A percentile compares a stretch with the other conserved stretches of the same genome.
Conservation (phyloP, 1,140 invertebrate species). For the Aphelenchoides avenae region DNA sequence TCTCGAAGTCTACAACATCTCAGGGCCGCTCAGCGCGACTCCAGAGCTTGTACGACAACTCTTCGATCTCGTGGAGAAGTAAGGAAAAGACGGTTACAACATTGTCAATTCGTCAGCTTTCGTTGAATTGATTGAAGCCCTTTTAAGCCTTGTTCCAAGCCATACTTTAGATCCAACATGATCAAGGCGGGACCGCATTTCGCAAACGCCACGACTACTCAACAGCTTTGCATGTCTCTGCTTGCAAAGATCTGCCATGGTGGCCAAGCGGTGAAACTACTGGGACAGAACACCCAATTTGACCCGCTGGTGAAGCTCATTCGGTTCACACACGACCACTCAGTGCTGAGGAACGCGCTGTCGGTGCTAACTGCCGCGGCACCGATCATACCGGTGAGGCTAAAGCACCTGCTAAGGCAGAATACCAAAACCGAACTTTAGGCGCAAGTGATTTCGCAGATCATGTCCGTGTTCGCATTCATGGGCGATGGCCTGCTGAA, state of each 20-base stretch:
- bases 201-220: background rate
- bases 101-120: background rate
- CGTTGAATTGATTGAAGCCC: background rate
- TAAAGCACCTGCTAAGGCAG: slow-evolving; percentile 5
- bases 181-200: slow-evolving; percentile 1
- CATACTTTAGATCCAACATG: slow-evolving; percentile 17
- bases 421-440: slow-evolving; percentile 2
- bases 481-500: slow-evolving; percentile 34
- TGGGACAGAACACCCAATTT: slow-evolving; percentile 14
- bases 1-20: slow-evolving; percentile 19
- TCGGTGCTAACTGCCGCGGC: slow-evolving; percentile 27
- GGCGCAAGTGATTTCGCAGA: slow-evolving; percentile 19
- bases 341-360: slow-evolving; percentile 30
- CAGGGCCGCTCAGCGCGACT: slow-evolving; percentile 2
- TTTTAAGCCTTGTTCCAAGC: slow-evolving; percentile 6
- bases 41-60: slow-evolving; percentile 9
- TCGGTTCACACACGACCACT: slow-evolving; percentile 27
- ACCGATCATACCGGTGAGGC: slow-evolving; percentile 25
- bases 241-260: background rate
- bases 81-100: slow-evolving; percentile 11
- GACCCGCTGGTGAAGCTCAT: slow-evolving; percentile 29
- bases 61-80: slow-evolving; percentile 28
- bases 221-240: slow-evolving; percentile 7
- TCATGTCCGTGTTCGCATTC: slow-evolving; percentile 36
- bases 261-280: slow-evolving; percentile 3